Evolutionary conservation across 2,797 vertebrate genomes (phyloP).

Genomic region (Ammospiza maritima): DNA sequence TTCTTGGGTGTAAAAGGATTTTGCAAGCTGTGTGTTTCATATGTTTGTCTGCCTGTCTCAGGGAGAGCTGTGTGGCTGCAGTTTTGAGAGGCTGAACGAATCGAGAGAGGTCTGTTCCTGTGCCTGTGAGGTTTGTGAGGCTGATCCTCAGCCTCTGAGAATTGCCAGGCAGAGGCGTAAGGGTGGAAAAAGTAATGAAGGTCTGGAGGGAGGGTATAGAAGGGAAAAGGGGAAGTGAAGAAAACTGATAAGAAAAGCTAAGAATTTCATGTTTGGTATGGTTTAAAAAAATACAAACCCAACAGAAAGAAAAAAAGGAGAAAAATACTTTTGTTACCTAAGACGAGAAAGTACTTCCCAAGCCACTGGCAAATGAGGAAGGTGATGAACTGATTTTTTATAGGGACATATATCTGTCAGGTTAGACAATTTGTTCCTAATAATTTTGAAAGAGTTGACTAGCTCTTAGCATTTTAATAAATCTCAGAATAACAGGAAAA

Average conservation of each 20-base stretch:
- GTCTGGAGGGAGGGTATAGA: background rate
- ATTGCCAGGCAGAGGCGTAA: background rate
- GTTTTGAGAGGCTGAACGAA: slow-evolving; percentile 8
- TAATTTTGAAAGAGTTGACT: background rate
- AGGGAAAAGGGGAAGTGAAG: background rate
- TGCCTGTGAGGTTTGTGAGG: background rate
- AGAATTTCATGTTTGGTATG: background rate
- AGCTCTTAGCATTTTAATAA: background rate
- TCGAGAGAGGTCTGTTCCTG: background rate
- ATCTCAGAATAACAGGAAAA: background rate
- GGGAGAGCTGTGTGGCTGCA: background rate
- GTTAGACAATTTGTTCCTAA: background rate
- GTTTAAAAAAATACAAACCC: background rate
- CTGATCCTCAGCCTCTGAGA: background rate
- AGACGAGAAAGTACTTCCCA: background rate
- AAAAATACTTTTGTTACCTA: background rate
- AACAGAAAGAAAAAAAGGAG: background rate
- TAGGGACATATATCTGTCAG: background rate
- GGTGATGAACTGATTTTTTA: background rate
- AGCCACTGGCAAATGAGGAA: background rate
- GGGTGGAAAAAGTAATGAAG: background rate
- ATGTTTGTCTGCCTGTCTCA: background rate
- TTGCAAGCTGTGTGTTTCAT: background rate
- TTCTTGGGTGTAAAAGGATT: background rate
- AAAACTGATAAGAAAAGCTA: background rate